phyloP scores from a whole-genome alignment of 2,113 vertebrate genomes.

The Odocoileus hemionus region DNA sequence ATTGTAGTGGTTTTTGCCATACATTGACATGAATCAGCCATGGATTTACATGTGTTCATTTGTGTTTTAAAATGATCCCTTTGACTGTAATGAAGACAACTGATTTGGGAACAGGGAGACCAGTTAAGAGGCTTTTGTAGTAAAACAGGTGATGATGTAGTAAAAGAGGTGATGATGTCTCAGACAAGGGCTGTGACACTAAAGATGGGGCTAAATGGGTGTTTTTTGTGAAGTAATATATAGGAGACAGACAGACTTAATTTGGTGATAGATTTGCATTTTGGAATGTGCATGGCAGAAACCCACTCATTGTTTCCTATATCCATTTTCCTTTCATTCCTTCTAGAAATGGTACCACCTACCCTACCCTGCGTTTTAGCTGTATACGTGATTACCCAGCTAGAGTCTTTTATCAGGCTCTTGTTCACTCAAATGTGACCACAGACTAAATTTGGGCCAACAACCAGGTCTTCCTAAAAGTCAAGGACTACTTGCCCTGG shows the following conservation, averaged over 20 bases:
- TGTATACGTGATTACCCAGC: neutral
- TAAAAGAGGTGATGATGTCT: neutral
- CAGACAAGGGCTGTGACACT: neutral
- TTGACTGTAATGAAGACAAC: neutral
- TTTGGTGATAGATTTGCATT: neutral
- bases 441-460: neutral
- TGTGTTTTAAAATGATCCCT: neutral
- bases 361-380: neutral
- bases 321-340: neutral
- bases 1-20: no score
- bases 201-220: neutral
- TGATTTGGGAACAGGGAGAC: neutral
- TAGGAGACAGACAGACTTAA: neutral
- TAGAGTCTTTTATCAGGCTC: neutral
- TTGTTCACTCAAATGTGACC: neutral
- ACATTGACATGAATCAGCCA: no score
- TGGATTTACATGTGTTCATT: neutral
- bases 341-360: neutral
- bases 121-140: neutral
- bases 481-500: neutral
- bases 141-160: neutral
- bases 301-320: neutral
- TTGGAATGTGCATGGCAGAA: neutral
- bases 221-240: neutral
- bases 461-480: neutral